Evolutionary conservation across 2,113 vertebrate genomes (phyloP).

Genomic region (Formicarius rufipectus): DNA sequence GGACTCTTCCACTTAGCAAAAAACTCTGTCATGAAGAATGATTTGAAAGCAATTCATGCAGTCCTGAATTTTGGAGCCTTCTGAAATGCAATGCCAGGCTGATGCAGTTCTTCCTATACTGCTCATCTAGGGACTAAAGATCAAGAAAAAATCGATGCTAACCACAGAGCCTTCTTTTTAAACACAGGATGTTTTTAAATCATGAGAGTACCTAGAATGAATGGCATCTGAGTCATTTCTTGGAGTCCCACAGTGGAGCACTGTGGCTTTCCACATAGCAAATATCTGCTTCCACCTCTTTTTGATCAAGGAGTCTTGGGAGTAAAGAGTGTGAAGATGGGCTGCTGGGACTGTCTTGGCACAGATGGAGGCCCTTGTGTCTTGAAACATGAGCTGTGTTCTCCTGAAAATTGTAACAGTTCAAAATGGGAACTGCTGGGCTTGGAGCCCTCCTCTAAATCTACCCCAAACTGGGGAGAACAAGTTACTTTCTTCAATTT

Average conservation of each 20-base stretch:
- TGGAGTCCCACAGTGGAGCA: neutral
- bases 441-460: neutral
- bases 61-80: neutral
- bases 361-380: neutral
- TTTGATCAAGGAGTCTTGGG: neutral
- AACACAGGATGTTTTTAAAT: neutral
- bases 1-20: neutral
- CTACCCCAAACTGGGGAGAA: neutral
- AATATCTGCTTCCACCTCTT: neutral
- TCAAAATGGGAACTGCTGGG: neutral
- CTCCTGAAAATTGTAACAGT: neutral
- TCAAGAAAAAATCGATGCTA: neutral
- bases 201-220: neutral
- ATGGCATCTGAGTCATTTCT: neutral
- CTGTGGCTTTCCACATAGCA: neutral
- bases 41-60: neutral
- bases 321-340: neutral
- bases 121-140: neutral
- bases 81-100: neutral
- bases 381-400: neutral
- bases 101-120: neutral
- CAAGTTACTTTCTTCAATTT: neutral
- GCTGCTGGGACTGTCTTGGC: neutral
- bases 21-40: neutral
- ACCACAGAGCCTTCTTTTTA: neutral